A percentile compares a stretch with the other conserved stretches of the same genome.
phyloP scores from a whole-genome alignment of 2,888 invertebrate species.

The Cremastinae sp. region DNA sequence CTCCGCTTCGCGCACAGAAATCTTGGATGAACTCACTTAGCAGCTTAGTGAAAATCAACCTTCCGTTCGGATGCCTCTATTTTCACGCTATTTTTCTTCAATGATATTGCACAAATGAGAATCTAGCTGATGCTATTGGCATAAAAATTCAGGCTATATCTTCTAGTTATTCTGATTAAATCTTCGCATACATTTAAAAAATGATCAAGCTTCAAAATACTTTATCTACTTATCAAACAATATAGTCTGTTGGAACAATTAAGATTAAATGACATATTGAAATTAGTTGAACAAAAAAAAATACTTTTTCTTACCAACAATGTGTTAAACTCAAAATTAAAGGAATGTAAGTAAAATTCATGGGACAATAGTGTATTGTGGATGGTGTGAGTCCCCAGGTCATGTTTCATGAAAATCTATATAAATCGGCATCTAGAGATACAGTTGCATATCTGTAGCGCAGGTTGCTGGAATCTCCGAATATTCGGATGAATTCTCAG shows the following conservation, averaged over 20 bases:
- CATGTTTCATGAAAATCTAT: constrained; percentile 14
- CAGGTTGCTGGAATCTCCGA: constrained; percentile 17
- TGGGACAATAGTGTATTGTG: neutral
- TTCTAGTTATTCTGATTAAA: too few relatives aligned
- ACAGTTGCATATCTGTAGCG: constrained; percentile 1
- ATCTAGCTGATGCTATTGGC: too few relatives aligned
- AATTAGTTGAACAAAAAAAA: too few relatives aligned
- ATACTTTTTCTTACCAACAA: too few relatives aligned
- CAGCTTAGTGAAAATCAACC: constrained; percentile 7
- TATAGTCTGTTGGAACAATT: too few relatives aligned
- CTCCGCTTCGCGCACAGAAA: constrained; percentile 35
- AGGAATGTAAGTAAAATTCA: neutral
- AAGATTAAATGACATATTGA: too few relatives aligned
- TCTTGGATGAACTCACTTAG: constrained; percentile 20
- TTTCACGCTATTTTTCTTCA: constrained; percentile 11
- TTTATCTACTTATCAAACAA: too few relatives aligned
- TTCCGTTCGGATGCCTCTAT: constrained; percentile 8
- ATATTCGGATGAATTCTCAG: constrained; percentile 36
- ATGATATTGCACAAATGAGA: neutral
- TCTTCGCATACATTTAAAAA: too few relatives aligned
- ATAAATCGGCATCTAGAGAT: neutral
- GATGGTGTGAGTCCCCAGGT: neutral
- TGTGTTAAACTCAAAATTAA: neutral
- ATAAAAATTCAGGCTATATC: too few relatives aligned
- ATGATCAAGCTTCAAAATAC: too few relatives aligned